Evolutionary conservation across 2,113 vertebrate species (phyloP), one percentile per base, ranked within the genome.

Genomic region (Chionis minor): DNA sequence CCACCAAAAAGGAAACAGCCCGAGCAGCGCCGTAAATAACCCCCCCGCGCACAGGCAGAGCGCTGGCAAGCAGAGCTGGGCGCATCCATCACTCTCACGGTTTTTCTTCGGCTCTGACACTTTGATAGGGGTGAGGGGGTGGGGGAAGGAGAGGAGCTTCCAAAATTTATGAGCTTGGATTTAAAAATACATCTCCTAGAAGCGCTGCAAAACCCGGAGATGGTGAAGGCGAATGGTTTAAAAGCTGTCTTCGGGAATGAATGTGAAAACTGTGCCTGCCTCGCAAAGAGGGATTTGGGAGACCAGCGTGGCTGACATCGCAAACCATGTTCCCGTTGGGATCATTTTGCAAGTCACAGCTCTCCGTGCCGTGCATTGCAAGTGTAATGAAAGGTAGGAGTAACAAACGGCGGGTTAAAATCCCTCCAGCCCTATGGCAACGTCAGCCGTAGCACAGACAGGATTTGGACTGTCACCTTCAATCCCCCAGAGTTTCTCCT

Each of bases 81-180:
- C 12, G 7, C 70, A 86, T 95, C 70, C 93, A 96, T 95, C 94
- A 82, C 71, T 52, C 59, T 86, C 61, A 1, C 17, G 6, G 83
- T 66, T 96, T 96, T 91, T 81, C 93, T 95, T 91, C 24, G 35
- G 81, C 81, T 82, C 84, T 93, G 96, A 91, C 95, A 94, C 96
- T 90, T 85, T 90, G 93, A 93, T 95, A 88, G 93, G 87, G 94
- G 35, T 2, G 74, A 96, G 93, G 93, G 87, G 81, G 95, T 54
- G 94, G 94, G 94, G 93, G 74, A 94, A 94, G 88, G 42, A 88
- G 66, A 93, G 59, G 33, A 92, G 92, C 94, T 95, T 97, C 97
- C 88, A 96, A 96, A 95, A 97, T 97, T 96, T 96, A 96, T 96
- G 93, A 97, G 96, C 87, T 85, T 6, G 17, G 91, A 82, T 97